Base-by-base conservation (phyloP, 2,113 vertebrate genomes). In the Cyprinodon tularosa region DNA sequence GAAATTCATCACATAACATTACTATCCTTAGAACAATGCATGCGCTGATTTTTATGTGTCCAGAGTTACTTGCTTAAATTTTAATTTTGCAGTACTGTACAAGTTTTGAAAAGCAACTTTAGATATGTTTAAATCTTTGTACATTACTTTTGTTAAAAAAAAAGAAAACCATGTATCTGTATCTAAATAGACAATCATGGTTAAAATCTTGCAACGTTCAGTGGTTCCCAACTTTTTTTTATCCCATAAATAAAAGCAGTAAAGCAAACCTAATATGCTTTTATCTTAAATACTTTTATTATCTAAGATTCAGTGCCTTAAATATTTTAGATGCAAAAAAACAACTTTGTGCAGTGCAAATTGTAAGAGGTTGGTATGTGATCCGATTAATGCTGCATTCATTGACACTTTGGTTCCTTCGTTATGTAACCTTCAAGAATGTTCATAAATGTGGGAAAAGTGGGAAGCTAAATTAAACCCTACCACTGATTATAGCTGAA, bases 11-110 rank as follows among this genome's bases (percentile, higher is more conserved):
- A 93, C 86, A 92, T 78, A 48, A 92, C 86, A 87, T 80, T 79
- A 70, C 85, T 88, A 90, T 90, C 91, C 90, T 86, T 92, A 90
- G 80, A 87, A 93, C 89, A 92, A 88, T 38, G 86, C 93, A 94
- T 94, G 94, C 94, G 89, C 91, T 88, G 84, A 64, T 88, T 84
- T 86, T 89, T 81, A 89, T 70, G 74, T 91, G 90, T 88, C 88
- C 83, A 59, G 83, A 59, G 84, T 84, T 66, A 60, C 68, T 78
- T 29, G 29, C 29, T 29, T 29, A 29, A 29, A 29, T 29, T 74
- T 87, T 90, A 88, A 88, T 87, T 87, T 85, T 78, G 86, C 88
- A 78, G 83, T 75, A 80, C 87, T 89, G 87, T 84, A 90, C 86
- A 84, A 90, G 78, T 88, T 57, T 65, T 47, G 73, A 47, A 62